Base-by-base conservation (phyloP, 1,140 invertebrate species). In the Microplitis mediator region DNA sequence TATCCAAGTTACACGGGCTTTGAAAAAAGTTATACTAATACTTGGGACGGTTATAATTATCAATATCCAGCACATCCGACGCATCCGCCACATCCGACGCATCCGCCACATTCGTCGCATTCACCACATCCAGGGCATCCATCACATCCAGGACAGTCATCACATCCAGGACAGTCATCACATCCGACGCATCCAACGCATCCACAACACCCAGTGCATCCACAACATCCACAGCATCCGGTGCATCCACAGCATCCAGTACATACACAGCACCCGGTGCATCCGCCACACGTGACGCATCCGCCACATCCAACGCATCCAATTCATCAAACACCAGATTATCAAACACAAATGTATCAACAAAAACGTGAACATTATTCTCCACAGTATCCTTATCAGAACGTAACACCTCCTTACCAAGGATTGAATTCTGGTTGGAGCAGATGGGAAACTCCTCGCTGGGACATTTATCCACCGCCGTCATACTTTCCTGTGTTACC, bases 401-500 rank as follows among this genome's bases (percentile, higher is more conserved):
- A 79, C 1, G 72, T 86, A 45, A 45, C 39, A 14, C 75, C 84
- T 5, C 63, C 80, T 8, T 85, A 85, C 62, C 85, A 87, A 73
- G 77, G 81, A 4, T 71, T 85, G 11, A 86, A 85, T 76, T 77
- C 84, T 4, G 74, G 79, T 36, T 86, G 85, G 85, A 60, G 75
- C 3, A 76, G 80, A 13, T 83, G 81, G 81, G 80, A 83, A n/a
- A 72, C 77, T 13, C 80, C 82, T 2, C 76, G 83, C 2, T 86
- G 85, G 85, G 83, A 86, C 31, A 76, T 81, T n/a, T 86, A 87
- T 62, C 83, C 81, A 4, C 72, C 76, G 51, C 78, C 86, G 11
- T 77, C 82, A 1, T 84, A 86, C 58, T 81, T 82, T 51, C 81
- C 80, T 56, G 82, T 87, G n/a, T 79, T 89, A 68, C 87, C 90